phyloP scores from a whole-genome alignment of 2,888 invertebrate species.

The Dynastes grantii region DNA sequence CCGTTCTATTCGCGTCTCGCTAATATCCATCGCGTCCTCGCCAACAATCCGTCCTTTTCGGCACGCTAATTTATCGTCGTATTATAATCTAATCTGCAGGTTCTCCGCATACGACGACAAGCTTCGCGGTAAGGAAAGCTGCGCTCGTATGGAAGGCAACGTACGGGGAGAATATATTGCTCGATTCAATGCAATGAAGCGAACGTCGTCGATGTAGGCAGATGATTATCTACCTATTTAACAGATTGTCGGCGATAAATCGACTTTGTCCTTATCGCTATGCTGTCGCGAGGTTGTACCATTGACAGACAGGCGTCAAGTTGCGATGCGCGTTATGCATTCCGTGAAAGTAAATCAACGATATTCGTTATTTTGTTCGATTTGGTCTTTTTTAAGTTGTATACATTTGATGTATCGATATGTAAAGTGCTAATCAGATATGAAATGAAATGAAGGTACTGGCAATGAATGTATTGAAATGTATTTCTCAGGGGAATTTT shows the following conservation, averaged over 20 bases:
- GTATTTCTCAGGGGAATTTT: too few relatives aligned
- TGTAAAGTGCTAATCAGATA: too few relatives aligned
- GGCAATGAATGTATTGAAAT: too few relatives aligned
- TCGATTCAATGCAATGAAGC: conserved; percentile 38
- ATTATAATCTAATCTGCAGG: conserved; percentile 23
- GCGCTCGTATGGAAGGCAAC: not conserved
- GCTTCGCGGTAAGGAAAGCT: not conserved
- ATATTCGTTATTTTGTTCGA: too few relatives aligned
- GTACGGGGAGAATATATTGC: conserved; percentile 28
- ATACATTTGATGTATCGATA: too few relatives aligned
- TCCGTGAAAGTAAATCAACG: too few relatives aligned
- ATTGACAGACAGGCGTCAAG: not conserved
- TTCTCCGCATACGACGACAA: not conserved
- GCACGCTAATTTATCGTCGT: conserved; percentile 20
- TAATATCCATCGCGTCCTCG: conserved; percentile 1
- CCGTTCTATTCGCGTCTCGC: not conserved
- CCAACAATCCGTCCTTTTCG: conserved; percentile 1
- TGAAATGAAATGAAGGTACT: too few relatives aligned
- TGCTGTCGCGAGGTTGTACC: too few relatives aligned
- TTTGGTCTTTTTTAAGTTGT: too few relatives aligned
- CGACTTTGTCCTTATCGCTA: not conserved
- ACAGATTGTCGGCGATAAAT: conserved; percentile 40
- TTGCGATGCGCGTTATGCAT: too few relatives aligned
- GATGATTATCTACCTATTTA: conserved; percentile 35
- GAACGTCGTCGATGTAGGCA: conserved; percentile 30